phyloP scores from a whole-genome alignment of 2,797 vertebrate species.

The Capromys pilorides region DNA sequence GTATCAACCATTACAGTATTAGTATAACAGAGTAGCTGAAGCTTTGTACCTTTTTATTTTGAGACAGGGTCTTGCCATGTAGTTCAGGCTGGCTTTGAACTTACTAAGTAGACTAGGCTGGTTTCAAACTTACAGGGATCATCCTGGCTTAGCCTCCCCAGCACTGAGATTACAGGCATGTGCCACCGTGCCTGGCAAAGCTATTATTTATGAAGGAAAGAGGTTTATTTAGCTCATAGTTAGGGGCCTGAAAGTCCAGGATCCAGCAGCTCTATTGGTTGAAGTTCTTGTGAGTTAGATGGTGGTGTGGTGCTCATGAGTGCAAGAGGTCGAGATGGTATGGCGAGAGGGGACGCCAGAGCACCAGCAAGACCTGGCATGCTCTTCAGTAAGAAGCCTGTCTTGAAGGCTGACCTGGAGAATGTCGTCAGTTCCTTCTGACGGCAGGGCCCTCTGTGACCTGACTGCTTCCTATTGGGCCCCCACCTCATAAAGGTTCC shows the following conservation, averaged over 20 bases:
- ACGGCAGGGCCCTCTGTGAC: not conserved
- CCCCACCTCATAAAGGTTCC: not conserved
- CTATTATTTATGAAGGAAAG: not conserved
- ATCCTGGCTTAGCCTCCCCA: not conserved
- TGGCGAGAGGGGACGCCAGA: not conserved
- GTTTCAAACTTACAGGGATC: not conserved
- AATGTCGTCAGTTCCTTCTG: not conserved
- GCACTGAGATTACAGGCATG: not conserved
- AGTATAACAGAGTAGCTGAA: not conserved
- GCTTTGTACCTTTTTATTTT: not conserved
- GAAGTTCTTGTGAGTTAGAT: not conserved
- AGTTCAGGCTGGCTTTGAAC: not conserved
- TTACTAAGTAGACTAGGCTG: not conserved
- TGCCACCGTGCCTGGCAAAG: not conserved
- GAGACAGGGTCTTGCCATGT: not conserved
- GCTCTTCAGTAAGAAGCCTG: not conserved
- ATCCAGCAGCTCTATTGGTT: no score
- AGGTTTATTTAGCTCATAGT: not conserved
- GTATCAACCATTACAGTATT: no score
- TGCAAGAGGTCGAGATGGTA: not conserved
- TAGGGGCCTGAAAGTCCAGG: not conserved
- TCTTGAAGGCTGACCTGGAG: not conserved
- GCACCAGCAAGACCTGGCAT: not conserved
- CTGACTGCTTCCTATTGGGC: not conserved
- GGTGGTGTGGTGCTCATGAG: not conserved